Conservation (phyloP, 2,888 invertebrate genomes). For the Gastrophysa polygoni region DNA sequence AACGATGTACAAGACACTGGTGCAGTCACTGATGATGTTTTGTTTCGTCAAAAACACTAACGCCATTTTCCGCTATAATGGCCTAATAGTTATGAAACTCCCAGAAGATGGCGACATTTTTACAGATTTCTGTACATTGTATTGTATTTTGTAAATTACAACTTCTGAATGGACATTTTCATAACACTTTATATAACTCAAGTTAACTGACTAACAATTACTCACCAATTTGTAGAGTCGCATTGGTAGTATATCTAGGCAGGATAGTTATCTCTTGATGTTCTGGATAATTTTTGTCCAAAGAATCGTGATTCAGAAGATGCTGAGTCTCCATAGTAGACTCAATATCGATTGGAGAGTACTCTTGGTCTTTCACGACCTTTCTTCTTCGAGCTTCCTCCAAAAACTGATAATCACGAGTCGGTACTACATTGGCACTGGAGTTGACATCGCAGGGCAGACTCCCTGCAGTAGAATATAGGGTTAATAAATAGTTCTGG, state of each 20-base stretch:
- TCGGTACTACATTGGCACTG: slow-evolving; percentile 45
- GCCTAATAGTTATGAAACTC: too few species aligned
- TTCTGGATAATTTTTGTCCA: slow-evolving; percentile 48
- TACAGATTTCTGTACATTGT: too few species aligned
- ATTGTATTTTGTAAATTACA: too few species aligned
- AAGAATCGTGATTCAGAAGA: slow-evolving; percentile 51
- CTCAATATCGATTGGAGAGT: slow-evolving; percentile 45
- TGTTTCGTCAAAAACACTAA: too few species aligned
- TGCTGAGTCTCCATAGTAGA: slow-evolving; percentile 48
- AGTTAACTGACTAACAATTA: slow-evolving; percentile 2
- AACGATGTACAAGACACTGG: too few species aligned
- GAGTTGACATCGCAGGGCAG: slow-evolving; percentile 57
- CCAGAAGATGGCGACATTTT: too few species aligned
- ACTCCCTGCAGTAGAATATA: slow-evolving; percentile 46
- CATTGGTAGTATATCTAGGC: slow-evolving; percentile 47
- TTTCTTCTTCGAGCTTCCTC: slow-evolving; percentile 50
- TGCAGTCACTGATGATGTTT: too few species aligned
- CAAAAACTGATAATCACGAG: slow-evolving; percentile 49
- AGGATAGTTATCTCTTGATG: slow-evolving; percentile 33
- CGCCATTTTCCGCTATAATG: too few species aligned
- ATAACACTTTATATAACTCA: too few species aligned
- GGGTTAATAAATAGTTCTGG: background rate
- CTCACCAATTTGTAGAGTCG: slow-evolving; percentile 50
- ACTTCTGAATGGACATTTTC: too few species aligned
- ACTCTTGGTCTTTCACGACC: slow-evolving; percentile 45